Evolutionary conservation across 2,888 invertebrate genomes (phyloP), one percentile per base, ranked within the genome.

Genomic region (Periphyllus acericola): DNA sequence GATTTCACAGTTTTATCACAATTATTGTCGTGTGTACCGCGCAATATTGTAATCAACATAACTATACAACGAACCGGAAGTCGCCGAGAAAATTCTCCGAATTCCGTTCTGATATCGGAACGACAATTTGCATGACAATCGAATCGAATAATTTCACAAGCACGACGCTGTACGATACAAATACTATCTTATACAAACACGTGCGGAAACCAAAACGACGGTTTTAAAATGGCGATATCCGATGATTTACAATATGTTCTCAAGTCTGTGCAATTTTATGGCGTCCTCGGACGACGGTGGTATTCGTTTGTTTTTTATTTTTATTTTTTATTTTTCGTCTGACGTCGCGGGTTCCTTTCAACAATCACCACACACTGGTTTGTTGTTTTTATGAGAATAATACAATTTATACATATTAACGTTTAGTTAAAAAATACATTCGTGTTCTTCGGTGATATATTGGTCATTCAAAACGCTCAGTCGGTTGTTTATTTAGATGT

Each of bases 401-500:
- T 17, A 34, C 3, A n/a, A 66, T 71, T 32, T 79, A 32, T 36
- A 34, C 8, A 8, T 79, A n/a, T n/a, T 36, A 60, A 36, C 21
- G 3, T 34, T 34, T 8, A 32, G 6, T 19, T 34, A 72, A 34
- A 72, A 19, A 72, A 19, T 36, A 68, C 68, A 68, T 72, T 21
- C 34, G 34, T 72, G 34, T 72, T 34, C 72, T 5, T 36, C 21
- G 21, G 36, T 72, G 6, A 72, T 46, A 46, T 46, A 76, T n/a
- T 76, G 3, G 76, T 76, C n/a, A 76, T 76, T 76, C 29, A 46
- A 76, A 76, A 76, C 25, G 46, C 17, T 34, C 36, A 72, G 34
- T 36, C 72, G 34, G 19, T 0, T 72, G 76, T 76, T 40, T 76
- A 76, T 76, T 76, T 76, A 76, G 52, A 76, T 46, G 40, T 75